A percentile compares a stretch with the other conserved stretches of the same genome.
Evolutionary conservation across 2,113 vertebrate species (phyloP).

Genomic region (Hymenochirus boettgeri): DNA sequence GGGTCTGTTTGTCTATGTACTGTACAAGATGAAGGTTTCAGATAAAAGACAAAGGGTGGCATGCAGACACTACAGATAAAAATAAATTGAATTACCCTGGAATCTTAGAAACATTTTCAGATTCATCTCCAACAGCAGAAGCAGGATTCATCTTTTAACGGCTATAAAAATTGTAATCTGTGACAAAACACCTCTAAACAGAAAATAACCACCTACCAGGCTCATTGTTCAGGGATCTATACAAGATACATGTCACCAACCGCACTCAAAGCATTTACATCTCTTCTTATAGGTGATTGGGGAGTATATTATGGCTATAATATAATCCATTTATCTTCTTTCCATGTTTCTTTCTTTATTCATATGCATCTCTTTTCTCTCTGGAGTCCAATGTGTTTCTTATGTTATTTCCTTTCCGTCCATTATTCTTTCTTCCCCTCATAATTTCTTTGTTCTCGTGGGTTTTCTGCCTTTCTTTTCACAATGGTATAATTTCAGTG

Average conservation of each 20-base stretch:
- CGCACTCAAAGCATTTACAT: constrained; percentile 35
- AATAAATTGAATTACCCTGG: constrained; percentile 19
- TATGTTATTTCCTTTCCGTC: constrained; percentile 38
- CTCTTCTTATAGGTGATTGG: constrained; percentile 40
- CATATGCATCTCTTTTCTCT: constrained; percentile 28
- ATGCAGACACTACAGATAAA: constrained; percentile 18
- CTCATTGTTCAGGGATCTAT: constrained; percentile 32
- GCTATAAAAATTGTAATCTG: constrained; percentile 29
- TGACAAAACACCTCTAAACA: constrained; percentile 40
- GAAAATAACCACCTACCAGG: constrained; percentile 30
- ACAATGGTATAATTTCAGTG: constrained; percentile 16
- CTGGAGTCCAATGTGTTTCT: constrained; percentile 34
- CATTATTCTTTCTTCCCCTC: constrained; percentile 28
- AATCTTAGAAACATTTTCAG: constrained; percentile 18
- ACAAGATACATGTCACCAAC: constrained; percentile 31
- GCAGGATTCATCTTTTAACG: constrained; percentile 22
- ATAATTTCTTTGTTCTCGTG: constrained; percentile 22
- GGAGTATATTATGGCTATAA: constrained; percentile 40
- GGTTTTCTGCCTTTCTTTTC: constrained; percentile 19
- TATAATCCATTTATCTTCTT: constrained; percentile 41
- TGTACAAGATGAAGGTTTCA: constrained; percentile 9
- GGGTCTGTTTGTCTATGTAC: background rate
- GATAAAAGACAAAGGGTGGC: constrained; percentile 25
- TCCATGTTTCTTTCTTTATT: constrained; percentile 27
- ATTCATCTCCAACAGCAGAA: constrained; percentile 31